A percentile compares a stretch with the other conserved stretches of the same genome.
Conservation (phyloP, 2,797 vertebrate species). For the Melanotaenia parkinsoni region DNA sequence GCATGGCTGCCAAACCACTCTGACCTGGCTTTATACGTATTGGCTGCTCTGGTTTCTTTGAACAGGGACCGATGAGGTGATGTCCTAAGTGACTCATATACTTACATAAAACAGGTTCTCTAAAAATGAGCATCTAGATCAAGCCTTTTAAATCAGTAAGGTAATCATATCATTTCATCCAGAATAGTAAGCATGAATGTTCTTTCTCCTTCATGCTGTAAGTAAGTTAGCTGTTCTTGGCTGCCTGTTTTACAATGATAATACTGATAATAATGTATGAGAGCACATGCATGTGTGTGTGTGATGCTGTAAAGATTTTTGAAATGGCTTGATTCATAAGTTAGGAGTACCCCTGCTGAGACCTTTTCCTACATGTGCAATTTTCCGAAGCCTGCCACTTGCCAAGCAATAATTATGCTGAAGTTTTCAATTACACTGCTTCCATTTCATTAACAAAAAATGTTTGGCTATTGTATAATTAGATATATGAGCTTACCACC, state of each 20-base stretch:
- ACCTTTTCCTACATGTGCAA: slow-evolving; percentile 77
- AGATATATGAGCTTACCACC: slow-evolving; percentile 87
- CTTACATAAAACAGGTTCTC: slow-evolving; percentile 33
- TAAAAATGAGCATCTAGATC: slow-evolving; percentile 11
- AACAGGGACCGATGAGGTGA: slow-evolving; percentile 61
- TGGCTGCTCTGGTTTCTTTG: slow-evolving; percentile 68
- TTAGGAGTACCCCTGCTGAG: slow-evolving; percentile 74
- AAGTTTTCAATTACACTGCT: slow-evolving; percentile 86
- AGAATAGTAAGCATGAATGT: slow-evolving; percentile 14
- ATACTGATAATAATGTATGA: slow-evolving; percentile 49
- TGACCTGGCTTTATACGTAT: slow-evolving; percentile 74
- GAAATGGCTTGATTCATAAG: slow-evolving; percentile 75
- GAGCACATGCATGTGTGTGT: slow-evolving; percentile 20
- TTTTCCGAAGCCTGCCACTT: slow-evolving; percentile 78
- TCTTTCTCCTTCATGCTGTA: slow-evolving; percentile 7
- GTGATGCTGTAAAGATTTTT: slow-evolving; percentile 58
- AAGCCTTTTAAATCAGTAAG: slow-evolving; percentile 15
- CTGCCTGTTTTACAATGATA: slow-evolving; percentile 28
- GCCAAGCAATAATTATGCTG: slow-evolving; percentile 84
- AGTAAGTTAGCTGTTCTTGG: slow-evolving; percentile 37
- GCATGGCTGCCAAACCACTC: slow-evolving; percentile 57
- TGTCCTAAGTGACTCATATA: slow-evolving; percentile 63
- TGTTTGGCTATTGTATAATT: slow-evolving; percentile 88
- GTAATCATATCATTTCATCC: slow-evolving; percentile 13
- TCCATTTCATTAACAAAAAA: slow-evolving; percentile 88